Conservation (phyloP, 2,113 vertebrate genomes). For the Catharus minimus region DNA sequence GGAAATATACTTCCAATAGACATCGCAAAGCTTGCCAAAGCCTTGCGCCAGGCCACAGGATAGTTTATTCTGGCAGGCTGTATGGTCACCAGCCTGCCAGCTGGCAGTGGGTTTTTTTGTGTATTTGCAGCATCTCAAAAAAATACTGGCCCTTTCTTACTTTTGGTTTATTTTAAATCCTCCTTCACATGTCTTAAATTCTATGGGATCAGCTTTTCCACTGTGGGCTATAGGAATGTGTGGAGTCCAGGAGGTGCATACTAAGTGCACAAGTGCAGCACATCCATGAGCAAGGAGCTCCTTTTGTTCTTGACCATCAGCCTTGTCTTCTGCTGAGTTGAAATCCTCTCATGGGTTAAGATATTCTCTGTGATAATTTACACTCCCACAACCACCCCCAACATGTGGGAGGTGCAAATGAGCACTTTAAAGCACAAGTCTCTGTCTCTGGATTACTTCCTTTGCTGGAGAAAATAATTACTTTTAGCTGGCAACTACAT, state of each 20-base stretch:
- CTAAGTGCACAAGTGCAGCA: background rate
- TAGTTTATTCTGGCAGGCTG: slow-evolving; percentile 32
- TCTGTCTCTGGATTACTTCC: background rate
- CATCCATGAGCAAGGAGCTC: background rate
- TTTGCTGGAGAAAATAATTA: background rate
- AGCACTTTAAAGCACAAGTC: background rate
- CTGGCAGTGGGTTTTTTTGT: background rate
- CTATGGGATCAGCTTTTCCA: background rate
- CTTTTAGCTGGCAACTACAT: background rate
- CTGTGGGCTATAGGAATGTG: background rate
- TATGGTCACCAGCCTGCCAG: background rate
- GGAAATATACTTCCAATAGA: background rate
- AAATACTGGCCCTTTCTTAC: background rate
- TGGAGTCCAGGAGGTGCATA: fast-evolving
- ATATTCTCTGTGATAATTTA: background rate
- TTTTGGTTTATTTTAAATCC: background rate
- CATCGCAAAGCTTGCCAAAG: background rate
- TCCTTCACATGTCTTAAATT: background rate
- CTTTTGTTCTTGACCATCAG: background rate
- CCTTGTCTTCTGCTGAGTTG: background rate
- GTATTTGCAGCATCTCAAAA: background rate
- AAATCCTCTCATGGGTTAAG: background rate
- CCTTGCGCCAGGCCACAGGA: background rate
- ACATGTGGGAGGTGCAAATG: background rate
- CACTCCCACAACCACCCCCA: background rate